A percentile compares a stretch with the other conserved stretches of the same genome.
Evolutionary conservation across 2,888 invertebrate species (phyloP).

Genomic region (Callyntrura sp.): DNA sequence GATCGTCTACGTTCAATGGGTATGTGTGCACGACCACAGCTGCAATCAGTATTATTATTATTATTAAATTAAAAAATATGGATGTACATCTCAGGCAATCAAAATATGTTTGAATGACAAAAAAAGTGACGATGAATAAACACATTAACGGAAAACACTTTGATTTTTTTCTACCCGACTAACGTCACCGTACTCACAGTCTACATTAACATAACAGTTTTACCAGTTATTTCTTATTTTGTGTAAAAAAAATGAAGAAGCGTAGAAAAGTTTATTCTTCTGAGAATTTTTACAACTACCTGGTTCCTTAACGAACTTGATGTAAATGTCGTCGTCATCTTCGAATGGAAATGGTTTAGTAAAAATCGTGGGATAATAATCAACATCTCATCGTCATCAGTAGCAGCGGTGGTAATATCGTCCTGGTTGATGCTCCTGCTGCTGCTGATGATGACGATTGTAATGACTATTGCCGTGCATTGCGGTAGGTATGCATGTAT

Average conservation of each 20-base stretch:
- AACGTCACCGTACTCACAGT: neutral
- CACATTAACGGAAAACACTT: slow-evolving; percentile 75
- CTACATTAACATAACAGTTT: slow-evolving; percentile 67
- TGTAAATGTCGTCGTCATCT: slow-evolving; percentile 39
- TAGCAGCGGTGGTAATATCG: neutral
- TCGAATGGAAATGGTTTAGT: slow-evolving; percentile 31
- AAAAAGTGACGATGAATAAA: slow-evolving; percentile 69
- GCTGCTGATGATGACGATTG: slow-evolving; percentile 13
- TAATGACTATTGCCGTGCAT: neutral
- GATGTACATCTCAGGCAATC: neutral
- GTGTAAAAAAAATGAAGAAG: neutral
- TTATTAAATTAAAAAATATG: slow-evolving; percentile 32
- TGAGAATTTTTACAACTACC: slow-evolving; percentile 26
- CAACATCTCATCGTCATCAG: slow-evolving; percentile 48
- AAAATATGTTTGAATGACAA: neutral
- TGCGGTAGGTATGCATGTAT: neutral
- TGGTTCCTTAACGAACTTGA: slow-evolving; percentile 37
- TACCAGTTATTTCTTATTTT: slow-evolving; percentile 36
- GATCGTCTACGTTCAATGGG: too few relatives aligned
- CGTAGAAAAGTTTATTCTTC: slow-evolving; percentile 49
- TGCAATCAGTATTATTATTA: neutral
- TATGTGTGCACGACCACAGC: too few relatives aligned
- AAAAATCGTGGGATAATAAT: slow-evolving; percentile 69
- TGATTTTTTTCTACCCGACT: slow-evolving; percentile 56
- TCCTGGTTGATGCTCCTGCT: neutral